Evolutionary conservation across 2,113 vertebrate species (phyloP).

Genomic region (Synchiropus splendidus): DNA sequence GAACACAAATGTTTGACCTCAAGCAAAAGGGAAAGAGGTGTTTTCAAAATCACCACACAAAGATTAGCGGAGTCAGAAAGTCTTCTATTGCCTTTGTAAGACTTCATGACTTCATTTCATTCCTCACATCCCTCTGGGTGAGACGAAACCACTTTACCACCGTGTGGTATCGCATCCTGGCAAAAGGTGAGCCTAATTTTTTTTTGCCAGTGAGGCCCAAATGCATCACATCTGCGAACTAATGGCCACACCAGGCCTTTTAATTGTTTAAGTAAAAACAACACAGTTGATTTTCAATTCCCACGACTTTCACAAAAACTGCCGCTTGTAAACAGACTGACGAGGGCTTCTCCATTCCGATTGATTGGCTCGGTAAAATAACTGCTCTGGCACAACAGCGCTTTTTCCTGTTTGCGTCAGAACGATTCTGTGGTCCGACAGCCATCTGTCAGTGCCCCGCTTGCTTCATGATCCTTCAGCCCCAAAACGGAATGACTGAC

Average conservation of each 20-base stretch:
- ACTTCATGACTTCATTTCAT: slow-evolving; percentile 6
- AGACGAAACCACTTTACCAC: slow-evolving; percentile 30
- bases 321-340: slow-evolving; percentile 39
- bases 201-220: slow-evolving; percentile 1
- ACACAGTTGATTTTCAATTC: slow-evolving; percentile 45
- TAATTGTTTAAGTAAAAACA: slow-evolving; percentile 43
- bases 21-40: background rate
- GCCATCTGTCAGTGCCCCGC: slow-evolving; percentile 2
- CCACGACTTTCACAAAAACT: slow-evolving; percentile 23
- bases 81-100: no score
- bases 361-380: slow-evolving; percentile 17
- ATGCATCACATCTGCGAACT: slow-evolving; percentile 24
- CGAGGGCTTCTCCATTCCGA: slow-evolving; percentile 10
- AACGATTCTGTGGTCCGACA: slow-evolving; percentile 16
- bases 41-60: no score
- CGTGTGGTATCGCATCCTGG: slow-evolving; percentile 22
- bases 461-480: background rate
- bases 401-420: slow-evolving; percentile 22
- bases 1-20: slow-evolving; percentile 6
- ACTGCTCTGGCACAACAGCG: slow-evolving; percentile 11
- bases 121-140: slow-evolving; percentile 31
- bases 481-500: slow-evolving; percentile 12
- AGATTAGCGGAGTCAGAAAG: no score
- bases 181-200: background rate
- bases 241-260: slow-evolving; percentile 20